phyloP scores from a whole-genome alignment of 2,113 vertebrate genomes.

The Platysteira castanea region DNA sequence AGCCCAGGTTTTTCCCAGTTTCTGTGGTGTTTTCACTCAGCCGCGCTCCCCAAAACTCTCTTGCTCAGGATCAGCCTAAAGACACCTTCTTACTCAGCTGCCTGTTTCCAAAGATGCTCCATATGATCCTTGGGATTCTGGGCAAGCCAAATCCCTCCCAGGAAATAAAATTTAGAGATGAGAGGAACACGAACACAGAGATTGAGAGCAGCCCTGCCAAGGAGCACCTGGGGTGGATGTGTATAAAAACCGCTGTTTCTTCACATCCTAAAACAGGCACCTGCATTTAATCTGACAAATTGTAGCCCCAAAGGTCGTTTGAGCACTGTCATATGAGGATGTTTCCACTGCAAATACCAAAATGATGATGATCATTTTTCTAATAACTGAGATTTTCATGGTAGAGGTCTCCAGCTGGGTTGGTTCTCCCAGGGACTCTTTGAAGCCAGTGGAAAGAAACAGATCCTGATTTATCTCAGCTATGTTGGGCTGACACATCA shows the following conservation, averaged over 20 bases:
- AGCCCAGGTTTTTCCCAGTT: neutral
- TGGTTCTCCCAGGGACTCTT: neutral
- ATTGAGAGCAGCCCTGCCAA: neutral
- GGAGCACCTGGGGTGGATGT: too few relatives aligned
- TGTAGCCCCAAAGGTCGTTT: neutral
- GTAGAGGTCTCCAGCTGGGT: neutral
- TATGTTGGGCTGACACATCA: neutral
- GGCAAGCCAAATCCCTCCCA: neutral
- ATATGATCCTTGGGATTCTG: neutral
- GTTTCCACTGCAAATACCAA: neutral
- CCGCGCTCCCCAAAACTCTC: neutral
- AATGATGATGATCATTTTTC: neutral
- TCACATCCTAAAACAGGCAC: neutral
- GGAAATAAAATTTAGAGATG: neutral
- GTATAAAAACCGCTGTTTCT: neutral
- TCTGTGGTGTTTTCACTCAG: neutral
- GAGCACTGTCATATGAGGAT: neutral
- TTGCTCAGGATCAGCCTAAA: neutral
- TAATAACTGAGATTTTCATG: neutral
- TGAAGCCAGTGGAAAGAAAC: neutral
- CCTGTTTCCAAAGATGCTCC: neutral
- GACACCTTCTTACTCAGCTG: accelerated
- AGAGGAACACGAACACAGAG: neutral
- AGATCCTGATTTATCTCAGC: neutral
- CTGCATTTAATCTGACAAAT: neutral